Base-by-base conservation (phyloP, 2,113 vertebrate genomes). In the Atherinomorus stipes region DNA sequence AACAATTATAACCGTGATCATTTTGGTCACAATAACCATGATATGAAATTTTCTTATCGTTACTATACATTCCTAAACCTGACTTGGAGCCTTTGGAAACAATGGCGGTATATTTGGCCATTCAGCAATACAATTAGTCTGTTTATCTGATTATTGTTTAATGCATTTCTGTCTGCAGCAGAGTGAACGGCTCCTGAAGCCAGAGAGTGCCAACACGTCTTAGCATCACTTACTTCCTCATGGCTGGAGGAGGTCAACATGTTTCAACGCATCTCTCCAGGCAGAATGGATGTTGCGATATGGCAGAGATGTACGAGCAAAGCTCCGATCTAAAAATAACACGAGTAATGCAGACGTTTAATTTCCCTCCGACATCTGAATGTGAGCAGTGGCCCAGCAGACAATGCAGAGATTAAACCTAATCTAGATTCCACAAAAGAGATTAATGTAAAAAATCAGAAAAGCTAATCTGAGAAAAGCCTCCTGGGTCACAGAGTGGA, bases 141-240 rank as follows among this genome's bases (percentile, higher is more conserved):
- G 23, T 76, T 78, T 61, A 58, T 71, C 64, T 67, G 42, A n/a
- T 60, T 61, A 25, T 61, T 31, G 31, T 65, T 64, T 64, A 52
- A 9, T 8, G 52, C 74, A 28, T 23, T 37, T 71, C 34, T 51
- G 62, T 72, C 62, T 22, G 73, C 77, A 25, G 51, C 54, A 31
- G 31, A 38, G 54, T 21, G 19, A 58, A 37, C 64, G 51, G 38
- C n/a, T 53, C 71, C 50, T 4, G 47, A 59, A 72, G 81, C 58
- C 64, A 56, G 45, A 62, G 23, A 28, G 37, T 74, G 86, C 66
- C 84, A 85, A 51, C 75, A 71, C 86, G 58, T 47, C 54, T 89
- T 71, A 91, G 84, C 85, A 71, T 91, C 84, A 91, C 64, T 88
- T 84, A 83, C 76, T 88, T 89, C 81, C 84, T 78, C 66, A 18